A percentile compares a stretch with the other conserved stretches of the same genome.
Conservation (phyloP, 2,797 vertebrate species). For the Mormyrops attenuatus region DNA sequence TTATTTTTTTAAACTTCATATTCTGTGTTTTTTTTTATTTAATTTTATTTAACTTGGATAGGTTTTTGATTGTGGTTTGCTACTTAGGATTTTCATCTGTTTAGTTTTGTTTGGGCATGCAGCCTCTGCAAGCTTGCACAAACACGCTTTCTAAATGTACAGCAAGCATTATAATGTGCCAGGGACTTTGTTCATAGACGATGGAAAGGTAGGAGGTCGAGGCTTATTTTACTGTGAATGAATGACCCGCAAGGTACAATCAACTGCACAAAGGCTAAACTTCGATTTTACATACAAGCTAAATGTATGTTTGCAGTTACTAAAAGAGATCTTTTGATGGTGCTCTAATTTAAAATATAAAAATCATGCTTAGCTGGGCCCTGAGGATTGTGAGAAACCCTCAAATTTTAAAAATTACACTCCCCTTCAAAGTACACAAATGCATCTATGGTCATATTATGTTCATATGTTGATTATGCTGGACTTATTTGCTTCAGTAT, state of each 20-base stretch:
- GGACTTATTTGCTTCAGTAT: not conserved
- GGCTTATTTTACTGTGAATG: not conserved
- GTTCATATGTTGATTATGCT: not conserved
- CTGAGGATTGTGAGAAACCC: not conserved
- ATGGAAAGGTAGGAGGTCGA: not conserved
- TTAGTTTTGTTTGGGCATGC: not conserved
- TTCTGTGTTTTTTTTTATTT: not conserved
- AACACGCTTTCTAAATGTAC: not conserved
- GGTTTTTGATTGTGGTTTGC: not conserved
- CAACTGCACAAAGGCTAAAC: not conserved
- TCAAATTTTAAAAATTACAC: not conserved
- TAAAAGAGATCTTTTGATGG: not conserved
- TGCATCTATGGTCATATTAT: not conserved
- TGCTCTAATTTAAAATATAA: not conserved
- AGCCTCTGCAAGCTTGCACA: not conserved
- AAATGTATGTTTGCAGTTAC: not conserved
- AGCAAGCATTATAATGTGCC: not conserved
- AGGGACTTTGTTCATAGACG: not conserved
- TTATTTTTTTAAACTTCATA: not conserved
- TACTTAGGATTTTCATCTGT: not conserved
- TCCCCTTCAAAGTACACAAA: not conserved
- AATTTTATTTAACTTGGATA: not conserved
- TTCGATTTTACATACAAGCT: not conserved
- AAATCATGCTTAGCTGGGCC: not conserved
- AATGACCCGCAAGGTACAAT: not conserved